Base-by-base conservation (phyloP, 2,113 vertebrate genomes). In the Phaethornis superciliosus region DNA sequence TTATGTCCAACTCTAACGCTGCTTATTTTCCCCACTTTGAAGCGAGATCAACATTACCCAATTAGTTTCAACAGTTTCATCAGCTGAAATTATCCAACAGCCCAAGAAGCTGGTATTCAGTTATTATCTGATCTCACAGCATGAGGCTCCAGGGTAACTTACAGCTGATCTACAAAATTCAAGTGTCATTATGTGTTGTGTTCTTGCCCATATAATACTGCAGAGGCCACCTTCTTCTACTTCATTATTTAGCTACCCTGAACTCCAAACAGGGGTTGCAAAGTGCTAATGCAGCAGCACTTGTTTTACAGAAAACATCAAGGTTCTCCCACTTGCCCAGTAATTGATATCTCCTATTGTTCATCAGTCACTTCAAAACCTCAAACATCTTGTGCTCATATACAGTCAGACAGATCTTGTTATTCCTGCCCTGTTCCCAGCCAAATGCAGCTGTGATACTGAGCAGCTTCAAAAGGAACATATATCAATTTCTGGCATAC, bases 401-500 rank as follows among this genome's bases (percentile, higher is more conserved):
- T 9, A 79, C 24, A 86, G 68, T 20, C 78, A 89, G 49, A 85
- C 30, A 83, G 27, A 89, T 81, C 87, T 88, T 91, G 85, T 68
- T 89, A 93, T 88, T 94, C 87, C 85, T 89, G 69, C 30, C 52
- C 60, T 46, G 68, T 60, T 83, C 40, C 26, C 65, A 91, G 89
- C 68, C 89, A 94, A 94, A 92, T 42, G 67, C 37, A 79, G 75
- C 82, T 76, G 79, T 91, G 95, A 93, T 1, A 35, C 35, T 91
- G 68, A 96, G 44, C 72, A 69, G 72, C 76, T 93, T 71, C 92
- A 72, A 96, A 94, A 94, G 82, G 80, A 91, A 79, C 82, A 84
- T 71, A 54, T 26, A 96, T 96, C 87, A 93, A 88, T 88, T 96
- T 96, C 47, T 94, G 87, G 89, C 87, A 89, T 33, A 30, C 58